Base-by-base conservation (phyloP, 1,140 invertebrate species). In the Drosophila ficusphila region DNA sequence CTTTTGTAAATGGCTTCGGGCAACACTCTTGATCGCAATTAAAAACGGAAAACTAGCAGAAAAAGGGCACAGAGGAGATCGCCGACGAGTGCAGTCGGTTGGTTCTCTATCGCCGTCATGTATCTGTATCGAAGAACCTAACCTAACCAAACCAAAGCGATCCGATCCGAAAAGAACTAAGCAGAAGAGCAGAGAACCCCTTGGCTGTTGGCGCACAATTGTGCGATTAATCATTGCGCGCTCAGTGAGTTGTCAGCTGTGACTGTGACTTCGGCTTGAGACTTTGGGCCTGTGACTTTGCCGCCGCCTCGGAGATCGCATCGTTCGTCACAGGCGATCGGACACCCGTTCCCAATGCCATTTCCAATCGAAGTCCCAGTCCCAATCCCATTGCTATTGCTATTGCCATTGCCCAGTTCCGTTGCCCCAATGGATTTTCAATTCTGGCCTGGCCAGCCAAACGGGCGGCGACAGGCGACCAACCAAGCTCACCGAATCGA, bases 11-110 rank as follows among this genome's bases (percentile, higher is more conserved):
- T 88, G 82, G 82, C 70, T 88, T 88, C 82, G 82, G 82, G 82
- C 82, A 88, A 88, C 82, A 88, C 82, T 88, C 88, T 88, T 88
- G 82, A 88, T 78, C 76, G 82, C 82, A 88, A 88, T 88, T 88
- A 88, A 88, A 86, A 86, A 75, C 48, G 58, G 58, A 71, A 75
- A 77, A 74, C 74, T 81, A 88, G 73, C 74, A 86, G 68, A 86
- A 86, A 86, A 86, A 78, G 74, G 79, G 79, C 72, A 79, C 58
- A 71, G 36, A 67, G 60, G 57, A 47, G 46, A 18, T 25, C 41
- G 34, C 31, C 31, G 29, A 14, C 36, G 23, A 31, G 27, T 46
- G 60, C 52, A 44, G 21, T 14, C 41, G 14, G 18, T 52, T 18
- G 39, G n/a, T 29, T 39, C 47, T 41, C 62, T 70, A 61, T 79